These are phyloP conservation scores for Falco punctatus DNA, from an alignment of 2,113 vertebrate genomes.

Conservation along the genomic window DNA sequence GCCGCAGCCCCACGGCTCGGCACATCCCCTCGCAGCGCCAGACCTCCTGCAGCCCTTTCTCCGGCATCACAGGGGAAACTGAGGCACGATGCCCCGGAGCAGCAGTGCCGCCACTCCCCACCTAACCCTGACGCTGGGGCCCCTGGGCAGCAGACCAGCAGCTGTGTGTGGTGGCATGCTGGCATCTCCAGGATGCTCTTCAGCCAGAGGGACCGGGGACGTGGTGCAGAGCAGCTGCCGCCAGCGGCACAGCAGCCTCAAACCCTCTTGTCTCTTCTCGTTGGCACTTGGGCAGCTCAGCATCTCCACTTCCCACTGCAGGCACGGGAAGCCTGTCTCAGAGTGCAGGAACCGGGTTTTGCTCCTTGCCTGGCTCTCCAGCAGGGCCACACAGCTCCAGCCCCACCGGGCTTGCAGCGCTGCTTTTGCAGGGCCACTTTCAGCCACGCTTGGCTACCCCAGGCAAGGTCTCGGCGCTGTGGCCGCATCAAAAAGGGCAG, in stretches of 20 bases:
- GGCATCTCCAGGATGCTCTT: not conserved
- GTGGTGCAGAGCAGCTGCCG: accelerated
- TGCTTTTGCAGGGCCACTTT: not conserved
- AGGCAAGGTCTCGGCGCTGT: accelerated
- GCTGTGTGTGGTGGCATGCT: accelerated
- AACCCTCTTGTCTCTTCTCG: not conserved
- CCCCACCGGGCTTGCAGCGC: accelerated
- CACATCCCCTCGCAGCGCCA: accelerated
- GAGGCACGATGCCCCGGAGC: not conserved
- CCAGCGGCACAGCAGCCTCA: not conserved
- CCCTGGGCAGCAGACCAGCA: not conserved
- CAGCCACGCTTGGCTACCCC: accelerated
- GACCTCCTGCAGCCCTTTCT: not conserved
- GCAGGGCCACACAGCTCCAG: accelerated
- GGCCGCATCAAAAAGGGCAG: accelerated
- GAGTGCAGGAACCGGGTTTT: not conserved
- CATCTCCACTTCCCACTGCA: not conserved
- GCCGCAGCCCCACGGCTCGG: not conserved
- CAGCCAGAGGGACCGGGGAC: not conserved
- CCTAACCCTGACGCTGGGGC: not conserved
- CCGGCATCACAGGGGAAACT: not conserved
- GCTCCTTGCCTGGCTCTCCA: not conserved
- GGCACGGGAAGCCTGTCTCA: accelerated
- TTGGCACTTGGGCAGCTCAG: accelerated
- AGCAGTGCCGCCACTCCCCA: not conserved